These are phyloP conservation scores for Coronaproctus castanopsis DNA, from an alignment of 2,888 invertebrate species.

Conservation along the genomic window DNA sequence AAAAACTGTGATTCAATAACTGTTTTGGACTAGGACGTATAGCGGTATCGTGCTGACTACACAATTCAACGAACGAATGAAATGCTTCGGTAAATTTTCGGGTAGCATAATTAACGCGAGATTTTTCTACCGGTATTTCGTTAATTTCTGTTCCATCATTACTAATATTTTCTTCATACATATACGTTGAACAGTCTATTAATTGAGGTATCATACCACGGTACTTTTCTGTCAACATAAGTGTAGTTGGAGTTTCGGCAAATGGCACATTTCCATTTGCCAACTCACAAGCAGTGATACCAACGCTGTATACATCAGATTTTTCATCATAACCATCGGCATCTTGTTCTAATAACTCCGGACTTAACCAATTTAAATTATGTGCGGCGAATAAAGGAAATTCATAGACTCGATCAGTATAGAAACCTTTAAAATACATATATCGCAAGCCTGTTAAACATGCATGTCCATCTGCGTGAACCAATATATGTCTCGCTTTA, in stretches of 20 bases:
- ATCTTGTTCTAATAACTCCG: conserved; percentile 78
- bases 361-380: conserved; percentile 76
- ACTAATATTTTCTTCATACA: conserved; percentile 13
- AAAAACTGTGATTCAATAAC: conserved; percentile 49
- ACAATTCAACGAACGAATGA: conserved; percentile 53
- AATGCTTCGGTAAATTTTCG: conserved; percentile 52
- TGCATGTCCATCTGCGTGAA: conserved; percentile 49
- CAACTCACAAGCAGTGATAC: conserved; percentile 68
- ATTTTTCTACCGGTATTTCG: conserved; percentile 16
- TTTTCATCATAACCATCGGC: conserved; percentile 69
- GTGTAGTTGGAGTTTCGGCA: conserved; percentile 59
- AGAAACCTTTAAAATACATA: conserved; percentile 42
- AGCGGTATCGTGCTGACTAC: conserved; percentile 46
- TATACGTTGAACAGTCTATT: conserved; percentile 32
- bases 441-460: conserved; percentile 60
- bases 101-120: conserved; percentile 15
- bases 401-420: conserved; percentile 49
- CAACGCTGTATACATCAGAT: conserved; percentile 79
- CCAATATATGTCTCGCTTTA: conserved; percentile 60
- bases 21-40: conserved; percentile 47
- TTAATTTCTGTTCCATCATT: conserved; percentile 14
- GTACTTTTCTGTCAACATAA: conserved; percentile 79
- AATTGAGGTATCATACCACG: conserved; percentile 56
- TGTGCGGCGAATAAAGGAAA: conserved; percentile 48
- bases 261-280: conserved; percentile 80